Conservation (phyloP, 2,797 vertebrate species). For the Molossus molossus region DNA sequence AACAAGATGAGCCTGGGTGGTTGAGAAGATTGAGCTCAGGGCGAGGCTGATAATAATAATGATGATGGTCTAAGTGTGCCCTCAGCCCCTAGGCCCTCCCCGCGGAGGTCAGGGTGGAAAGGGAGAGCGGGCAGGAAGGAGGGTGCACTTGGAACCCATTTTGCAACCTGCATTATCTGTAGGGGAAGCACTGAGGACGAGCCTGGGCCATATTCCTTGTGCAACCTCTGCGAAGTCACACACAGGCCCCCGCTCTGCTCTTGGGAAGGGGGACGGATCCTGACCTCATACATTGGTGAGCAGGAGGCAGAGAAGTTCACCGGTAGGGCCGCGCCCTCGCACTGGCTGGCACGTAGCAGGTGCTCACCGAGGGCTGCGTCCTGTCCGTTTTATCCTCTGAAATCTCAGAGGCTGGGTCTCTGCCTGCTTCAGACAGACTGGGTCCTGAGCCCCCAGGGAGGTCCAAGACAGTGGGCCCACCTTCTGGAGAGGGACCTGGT, state of each 20-base stretch:
- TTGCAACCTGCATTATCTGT: neutral
- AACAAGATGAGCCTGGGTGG: neutral
- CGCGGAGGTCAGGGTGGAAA: neutral
- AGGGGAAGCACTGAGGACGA: neutral
- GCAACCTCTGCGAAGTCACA: no score
- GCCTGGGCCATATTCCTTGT: rapidly evolving
- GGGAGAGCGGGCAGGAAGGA: neutral
- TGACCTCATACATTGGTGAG: neutral
- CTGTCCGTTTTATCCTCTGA: no score
- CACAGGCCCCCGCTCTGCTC: rapidly evolving
- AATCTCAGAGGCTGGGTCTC: neutral
- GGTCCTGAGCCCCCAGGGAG: neutral
- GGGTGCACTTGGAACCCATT: rapidly evolving
- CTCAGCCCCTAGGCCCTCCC: neutral
- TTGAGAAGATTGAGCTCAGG: neutral
- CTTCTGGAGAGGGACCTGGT: neutral
- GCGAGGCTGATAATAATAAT: neutral
- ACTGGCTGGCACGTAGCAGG: rapidly evolving
- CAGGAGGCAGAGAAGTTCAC: neutral
- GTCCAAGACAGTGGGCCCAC: neutral
- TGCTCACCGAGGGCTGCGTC: neutral
- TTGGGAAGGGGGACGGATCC: rapidly evolving
- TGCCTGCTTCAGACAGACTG: neutral
- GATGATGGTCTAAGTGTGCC: neutral
- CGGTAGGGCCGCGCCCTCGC: rapidly evolving